Evolutionary conservation across 2,888 invertebrate species (phyloP).

Genomic region (Falcaria lacertinaria): DNA sequence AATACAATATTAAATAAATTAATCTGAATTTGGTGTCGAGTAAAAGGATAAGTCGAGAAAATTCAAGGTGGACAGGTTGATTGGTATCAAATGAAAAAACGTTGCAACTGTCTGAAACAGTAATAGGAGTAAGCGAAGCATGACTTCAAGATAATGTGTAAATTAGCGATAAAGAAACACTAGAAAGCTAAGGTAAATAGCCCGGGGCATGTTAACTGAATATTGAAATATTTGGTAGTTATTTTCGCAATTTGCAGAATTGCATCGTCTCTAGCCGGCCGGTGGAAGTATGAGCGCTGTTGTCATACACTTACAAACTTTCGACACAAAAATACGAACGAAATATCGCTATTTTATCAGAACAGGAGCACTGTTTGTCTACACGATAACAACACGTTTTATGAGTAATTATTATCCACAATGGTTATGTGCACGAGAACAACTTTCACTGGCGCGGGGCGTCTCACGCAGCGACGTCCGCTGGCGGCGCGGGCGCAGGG

Average conservation of each 20-base stretch:
- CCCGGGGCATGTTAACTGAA: constrained; percentile 9
- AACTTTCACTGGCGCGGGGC: constrained; percentile 62
- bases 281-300: constrained; percentile 22
- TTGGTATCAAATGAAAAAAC: constrained; percentile 30
- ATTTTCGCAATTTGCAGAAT: constrained; percentile 24
- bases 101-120: constrained; percentile 38
- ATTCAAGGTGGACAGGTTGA: constrained; percentile 34
- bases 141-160: constrained; percentile 50
- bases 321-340: constrained; percentile 31
- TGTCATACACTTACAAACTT: constrained; percentile 25
- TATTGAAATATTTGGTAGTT: constrained; percentile 15
- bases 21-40: constrained; percentile 20
- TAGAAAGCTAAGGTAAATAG: constrained; percentile 39
- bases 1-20: constrained; percentile 10
- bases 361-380: constrained; percentile 10
- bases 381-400: constrained; percentile 13
- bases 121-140: constrained; percentile 48
- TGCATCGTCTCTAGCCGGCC: constrained; percentile 28
- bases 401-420: constrained; percentile 27
- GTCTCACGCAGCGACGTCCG: constrained; percentile 21
- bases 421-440: constrained; percentile 33
- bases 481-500: constrained; percentile 59
- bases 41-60: constrained; percentile 29
- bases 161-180: constrained; percentile 41
- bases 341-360: constrained; percentile 14